Conservation (phyloP, 2,888 invertebrate genomes). For the Ephialtes manifestator region DNA sequence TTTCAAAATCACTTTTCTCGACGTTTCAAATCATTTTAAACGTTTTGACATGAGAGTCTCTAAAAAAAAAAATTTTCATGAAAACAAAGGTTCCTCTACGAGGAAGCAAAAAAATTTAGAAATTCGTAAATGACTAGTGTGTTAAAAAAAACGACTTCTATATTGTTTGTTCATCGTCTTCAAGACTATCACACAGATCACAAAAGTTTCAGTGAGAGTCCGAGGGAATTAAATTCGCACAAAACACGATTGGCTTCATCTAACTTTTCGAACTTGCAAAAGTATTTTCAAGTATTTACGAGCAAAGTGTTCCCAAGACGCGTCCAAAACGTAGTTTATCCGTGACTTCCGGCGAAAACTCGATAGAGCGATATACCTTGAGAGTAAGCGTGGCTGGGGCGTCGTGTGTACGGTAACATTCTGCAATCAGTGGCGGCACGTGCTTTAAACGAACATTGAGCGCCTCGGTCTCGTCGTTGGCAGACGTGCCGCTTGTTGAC, state of each 20-base stretch:
- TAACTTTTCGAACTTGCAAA: neutral
- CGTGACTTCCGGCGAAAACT: conserved; percentile 25
- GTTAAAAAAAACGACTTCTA: no score
- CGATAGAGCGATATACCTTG: conserved; percentile 1
- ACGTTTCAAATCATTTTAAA: no score
- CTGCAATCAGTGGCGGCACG: conserved; percentile 43
- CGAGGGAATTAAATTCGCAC: no score
- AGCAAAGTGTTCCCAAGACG: neutral
- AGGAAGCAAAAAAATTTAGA: no score
- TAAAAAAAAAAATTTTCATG: no score
- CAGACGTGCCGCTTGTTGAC: conserved; percentile 57
- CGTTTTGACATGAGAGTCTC: no score
- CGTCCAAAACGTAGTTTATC: neutral
- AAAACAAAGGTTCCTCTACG: no score
- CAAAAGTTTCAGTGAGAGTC: no score
- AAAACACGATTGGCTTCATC: neutral
- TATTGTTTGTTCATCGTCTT: no score
- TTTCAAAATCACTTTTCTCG: no score
- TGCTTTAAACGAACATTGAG: conserved; percentile 20
- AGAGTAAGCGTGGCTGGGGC: neutral
- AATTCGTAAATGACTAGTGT: no score
- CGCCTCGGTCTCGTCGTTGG: conserved; percentile 50
- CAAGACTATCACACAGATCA: no score
- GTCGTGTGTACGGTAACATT: conserved; percentile 21
- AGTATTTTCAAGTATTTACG: neutral